A percentile compares a stretch with the other conserved stretches of the same genome.
Conservation (phyloP, 2,888 invertebrate genomes). For the Hydroisotoma schaefferi region DNA sequence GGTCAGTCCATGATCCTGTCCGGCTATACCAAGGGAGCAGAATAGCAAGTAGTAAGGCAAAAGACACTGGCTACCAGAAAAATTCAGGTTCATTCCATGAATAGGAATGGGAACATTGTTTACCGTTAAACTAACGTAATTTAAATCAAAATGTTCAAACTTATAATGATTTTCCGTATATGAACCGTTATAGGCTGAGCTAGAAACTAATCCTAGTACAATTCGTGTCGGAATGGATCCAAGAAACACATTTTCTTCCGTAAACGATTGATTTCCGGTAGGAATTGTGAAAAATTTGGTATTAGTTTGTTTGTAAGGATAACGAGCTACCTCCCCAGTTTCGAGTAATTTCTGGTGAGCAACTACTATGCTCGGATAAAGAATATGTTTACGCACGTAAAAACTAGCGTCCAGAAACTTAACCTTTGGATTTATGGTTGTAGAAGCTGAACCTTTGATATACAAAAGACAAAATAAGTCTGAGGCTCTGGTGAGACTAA, state of each 20-base stretch:
- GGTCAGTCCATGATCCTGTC: conserved; percentile 2
- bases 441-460: not conserved
- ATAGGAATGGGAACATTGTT: conserved; percentile 44
- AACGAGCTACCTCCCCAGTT: conserved; percentile 34
- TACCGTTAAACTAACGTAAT: conserved; percentile 31
- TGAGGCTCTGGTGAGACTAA: conserved; percentile 20
- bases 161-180: conserved; percentile 40
- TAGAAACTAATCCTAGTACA: conserved; percentile 48
- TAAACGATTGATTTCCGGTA: conserved; percentile 43
- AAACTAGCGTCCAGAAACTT: conserved; percentile 39
- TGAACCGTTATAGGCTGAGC: conserved; percentile 40
- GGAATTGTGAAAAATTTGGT: conserved; percentile 43
- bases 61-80: conserved; percentile 4
- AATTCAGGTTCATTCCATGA: conserved; percentile 30
- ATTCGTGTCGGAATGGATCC: conserved; percentile 50
- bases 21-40: conserved; percentile 7
- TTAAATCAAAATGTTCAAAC: conserved; percentile 43
- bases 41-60: conserved; percentile 21
- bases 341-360: conserved; percentile 42
- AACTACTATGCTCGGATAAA: conserved; percentile 38
- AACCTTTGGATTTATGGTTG: conserved; percentile 22
- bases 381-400: conserved; percentile 34
- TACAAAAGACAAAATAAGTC: conserved; percentile 29
- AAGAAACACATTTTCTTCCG: conserved; percentile 50
- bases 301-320: conserved; percentile 37